These are phyloP conservation scores for Tarsius wallacei DNA, from an alignment of 2,797 vertebrate genomes.

Conservation along the genomic window DNA sequence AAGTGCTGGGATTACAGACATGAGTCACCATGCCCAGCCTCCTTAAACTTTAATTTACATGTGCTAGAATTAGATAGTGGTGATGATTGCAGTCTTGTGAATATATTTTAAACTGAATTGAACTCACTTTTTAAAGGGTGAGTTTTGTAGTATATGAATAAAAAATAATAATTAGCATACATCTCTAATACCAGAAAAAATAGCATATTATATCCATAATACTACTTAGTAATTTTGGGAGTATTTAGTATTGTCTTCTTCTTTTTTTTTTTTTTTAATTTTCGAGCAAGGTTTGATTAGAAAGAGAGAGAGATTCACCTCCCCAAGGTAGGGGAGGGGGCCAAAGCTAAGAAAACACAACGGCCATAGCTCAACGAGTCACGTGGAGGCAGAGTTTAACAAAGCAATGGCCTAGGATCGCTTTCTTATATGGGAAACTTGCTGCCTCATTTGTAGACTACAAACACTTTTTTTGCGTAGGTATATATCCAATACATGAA, in stretches of 20 bases:
- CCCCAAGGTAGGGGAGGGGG: no score
- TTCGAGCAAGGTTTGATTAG: no score
- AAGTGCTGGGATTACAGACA: no score
- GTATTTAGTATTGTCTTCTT: background rate
- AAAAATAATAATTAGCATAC: background rate
- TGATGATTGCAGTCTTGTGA: background rate
- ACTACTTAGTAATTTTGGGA: slow-evolving; percentile 57
- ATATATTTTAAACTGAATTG: slow-evolving; percentile 14
- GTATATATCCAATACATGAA: slow-evolving; percentile 99
- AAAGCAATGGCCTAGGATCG: background rate
- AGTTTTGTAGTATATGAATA: slow-evolving; percentile 46
- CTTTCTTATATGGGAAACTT: slow-evolving; percentile 12
- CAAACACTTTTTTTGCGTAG: slow-evolving; percentile 86
- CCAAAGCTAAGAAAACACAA: no score
- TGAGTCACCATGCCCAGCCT: no score
- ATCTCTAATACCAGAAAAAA: slow-evolving; percentile 19
- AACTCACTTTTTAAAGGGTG: slow-evolving; percentile 12
- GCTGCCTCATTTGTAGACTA: slow-evolving; percentile 33
- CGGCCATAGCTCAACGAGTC: no score
- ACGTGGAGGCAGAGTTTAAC: no score
- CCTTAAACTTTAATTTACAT: slow-evolving; percentile 49
- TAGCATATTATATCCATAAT: background rate
- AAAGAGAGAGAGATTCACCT: no score
- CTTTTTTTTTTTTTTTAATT: no score
- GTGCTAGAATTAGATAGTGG: slow-evolving; percentile 2